Evolutionary conservation across 2,888 invertebrate species (phyloP), one percentile per base, ranked within the genome.

Genomic region (Hirtodrosophila cameraria): DNA sequence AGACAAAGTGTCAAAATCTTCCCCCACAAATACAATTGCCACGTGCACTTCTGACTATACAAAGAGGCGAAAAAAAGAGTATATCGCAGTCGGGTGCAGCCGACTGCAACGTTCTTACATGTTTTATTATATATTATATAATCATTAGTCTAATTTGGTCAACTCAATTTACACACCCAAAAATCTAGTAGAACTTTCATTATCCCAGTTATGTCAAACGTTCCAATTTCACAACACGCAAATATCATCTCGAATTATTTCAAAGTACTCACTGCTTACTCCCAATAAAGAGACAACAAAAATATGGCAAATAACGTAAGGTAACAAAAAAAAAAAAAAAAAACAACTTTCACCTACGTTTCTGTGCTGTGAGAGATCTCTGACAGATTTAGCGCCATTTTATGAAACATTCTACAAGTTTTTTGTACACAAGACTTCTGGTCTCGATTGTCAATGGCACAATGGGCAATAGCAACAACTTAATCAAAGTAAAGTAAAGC

Each of bases 351-450:
- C 75, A 72, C 72, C 65, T 13, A 70, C 54, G 46, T 46, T 16
- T 43, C 61, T 41, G 33, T 49, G 38, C 39, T 50, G 53, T 62
- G 65, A 43, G 53, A 75, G 38, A 53, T 75, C 11, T 70, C 23
- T 28, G 46, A 27, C 54, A 55, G 67, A 77, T 61, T 67, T 59
- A 60, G 66, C 42, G 62, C 65, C 65, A 82, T 45, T 75, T 79
- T 75, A 65, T 69, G 83, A 79, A 76, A 82, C 80, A 80, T 85
- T 82, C 80, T 54, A 48, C 49, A 1, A 12, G 20, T 13, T 18
- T 18, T 57, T 55, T 38, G 5, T 11, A 4, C 18, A 18, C 3
- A 1, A 23, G 30, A 36, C 31, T 41, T 46, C 53, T 59, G 53
- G 15, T 60, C 46, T 43, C 79, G 53, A 62, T 71, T 81, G 78